Conservation (phyloP, 1,140 invertebrate species). For the Diuraphis noxia region DNA sequence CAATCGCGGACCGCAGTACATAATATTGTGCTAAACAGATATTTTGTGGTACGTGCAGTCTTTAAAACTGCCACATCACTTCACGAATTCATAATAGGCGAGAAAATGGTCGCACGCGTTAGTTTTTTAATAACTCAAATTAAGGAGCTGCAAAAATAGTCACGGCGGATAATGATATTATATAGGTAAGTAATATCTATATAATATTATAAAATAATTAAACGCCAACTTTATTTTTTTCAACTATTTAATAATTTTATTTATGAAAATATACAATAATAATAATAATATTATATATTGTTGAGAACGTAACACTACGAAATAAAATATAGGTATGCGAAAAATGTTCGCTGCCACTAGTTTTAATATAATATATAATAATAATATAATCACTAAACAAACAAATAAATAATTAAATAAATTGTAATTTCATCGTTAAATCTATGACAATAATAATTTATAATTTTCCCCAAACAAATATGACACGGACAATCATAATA, state of each 20-base stretch:
- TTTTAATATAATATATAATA: background rate
- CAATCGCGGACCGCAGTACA: background rate
- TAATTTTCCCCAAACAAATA: constrained; percentile 29
- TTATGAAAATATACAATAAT: constrained; percentile 54
- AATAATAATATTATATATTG: constrained; percentile 23
- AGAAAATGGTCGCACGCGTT: background rate
- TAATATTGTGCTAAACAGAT: too few relatives aligned
- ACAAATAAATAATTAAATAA: constrained; percentile 40
- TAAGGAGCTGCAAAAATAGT: background rate
- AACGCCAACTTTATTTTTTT: constrained; percentile 14
- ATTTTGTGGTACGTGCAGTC: background rate
- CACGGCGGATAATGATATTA: background rate
- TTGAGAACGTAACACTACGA: constrained; percentile 37
- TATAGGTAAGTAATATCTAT: background rate
- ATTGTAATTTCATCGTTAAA: constrained; percentile 5
- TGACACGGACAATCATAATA: constrained; percentile 23
- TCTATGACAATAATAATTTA: constrained; percentile 32
- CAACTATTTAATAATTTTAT: constrained; percentile 53
- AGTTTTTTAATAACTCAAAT: background rate
- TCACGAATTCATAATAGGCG: background rate
- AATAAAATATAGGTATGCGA: constrained; percentile 33
- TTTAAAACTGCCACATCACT: background rate
- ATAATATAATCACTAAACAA: constrained; percentile 16
- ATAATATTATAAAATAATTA: background rate
- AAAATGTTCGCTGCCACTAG: background rate